Evolutionary conservation across 2,113 vertebrate genomes (phyloP), one percentile per base, ranked within the genome.

Genomic region (Cyprinodon tularosa): DNA sequence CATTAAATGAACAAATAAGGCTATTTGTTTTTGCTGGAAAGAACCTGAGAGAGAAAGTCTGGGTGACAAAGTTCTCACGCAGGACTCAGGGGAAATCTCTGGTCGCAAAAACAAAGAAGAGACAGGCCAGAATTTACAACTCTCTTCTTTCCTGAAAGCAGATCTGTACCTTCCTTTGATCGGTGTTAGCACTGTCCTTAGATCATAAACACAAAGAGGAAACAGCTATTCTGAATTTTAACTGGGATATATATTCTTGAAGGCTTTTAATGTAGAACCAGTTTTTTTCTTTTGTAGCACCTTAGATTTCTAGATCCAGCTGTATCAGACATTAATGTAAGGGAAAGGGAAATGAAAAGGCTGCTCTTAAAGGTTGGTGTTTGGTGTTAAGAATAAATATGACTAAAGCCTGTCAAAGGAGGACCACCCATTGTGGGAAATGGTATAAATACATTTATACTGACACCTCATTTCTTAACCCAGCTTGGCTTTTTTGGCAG

Each of bases 41-140:
- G 75, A 83, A 68, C 83, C 84, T 88, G 87, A 84, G 81, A 90
- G 74, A 73, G 86, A 90, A 93, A 89, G 81, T 74, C 47, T 81
- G 73, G 80, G 91, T 76, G 93, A 86, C 86, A 90, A 88, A 91
- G 78, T 94, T 94, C 94, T 94, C 92, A 88, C 90, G 50, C 84
- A 60, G 39, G 77, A 86, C 90, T 91, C 89, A 40, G 84, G 74
- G 83, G 92, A 87, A 82, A 81, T 86, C 91, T 92, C 65, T 79
- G 89, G 90, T 88, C 87, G 90, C 86, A 93, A 84, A 91, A 93
- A 94, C 91, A 91, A 88, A 60, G 82, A 78, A 74, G 78, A 82
- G 90, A 89, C 86, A 74, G 76, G 74, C 40, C 63, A 76, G 85
- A 89, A 95, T 94, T 95, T 94, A 94, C 86, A 80, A 63, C 82